Evolutionary conservation across 2,113 vertebrate species (phyloP).

Genomic region (Aramus guarauna): DNA sequence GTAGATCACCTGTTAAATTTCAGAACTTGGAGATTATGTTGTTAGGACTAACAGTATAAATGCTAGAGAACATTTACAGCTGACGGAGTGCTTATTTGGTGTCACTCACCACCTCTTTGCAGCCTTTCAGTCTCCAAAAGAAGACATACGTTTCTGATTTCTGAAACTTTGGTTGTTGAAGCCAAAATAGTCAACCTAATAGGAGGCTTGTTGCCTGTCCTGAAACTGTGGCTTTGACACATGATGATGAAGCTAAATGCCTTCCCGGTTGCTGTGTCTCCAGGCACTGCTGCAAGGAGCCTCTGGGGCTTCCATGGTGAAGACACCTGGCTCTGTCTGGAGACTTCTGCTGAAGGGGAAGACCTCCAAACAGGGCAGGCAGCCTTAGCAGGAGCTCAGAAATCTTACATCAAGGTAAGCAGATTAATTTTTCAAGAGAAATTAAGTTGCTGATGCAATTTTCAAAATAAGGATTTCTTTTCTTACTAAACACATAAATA

Average conservation of each 20-base stretch:
- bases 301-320: neutral
- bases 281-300: slow-evolving; percentile 22
- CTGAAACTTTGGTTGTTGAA: neutral
- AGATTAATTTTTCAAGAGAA: neutral
- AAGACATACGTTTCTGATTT: fast-evolving
- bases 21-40: neutral
- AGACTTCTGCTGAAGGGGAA: neutral
- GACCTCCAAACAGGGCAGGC: neutral
- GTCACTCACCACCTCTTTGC: neutral
- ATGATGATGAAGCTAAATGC: neutral
- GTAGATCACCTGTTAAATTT: neutral
- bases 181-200: neutral
- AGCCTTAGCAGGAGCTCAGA: neutral
- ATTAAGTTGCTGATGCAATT: neutral
- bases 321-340: neutral
- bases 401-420: neutral
- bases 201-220: neutral
- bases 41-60: neutral
- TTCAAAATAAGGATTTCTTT: neutral
- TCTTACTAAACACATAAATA: neutral
- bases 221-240: neutral
- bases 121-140: neutral
- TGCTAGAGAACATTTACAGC: neutral
- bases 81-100: neutral
- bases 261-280: neutral